Percentiles rank a stretch among this genome's conserved stretches.
Evolutionary conservation across 2,113 vertebrate species (phyloP).

Genomic region (Podarcis cretensis): DNA sequence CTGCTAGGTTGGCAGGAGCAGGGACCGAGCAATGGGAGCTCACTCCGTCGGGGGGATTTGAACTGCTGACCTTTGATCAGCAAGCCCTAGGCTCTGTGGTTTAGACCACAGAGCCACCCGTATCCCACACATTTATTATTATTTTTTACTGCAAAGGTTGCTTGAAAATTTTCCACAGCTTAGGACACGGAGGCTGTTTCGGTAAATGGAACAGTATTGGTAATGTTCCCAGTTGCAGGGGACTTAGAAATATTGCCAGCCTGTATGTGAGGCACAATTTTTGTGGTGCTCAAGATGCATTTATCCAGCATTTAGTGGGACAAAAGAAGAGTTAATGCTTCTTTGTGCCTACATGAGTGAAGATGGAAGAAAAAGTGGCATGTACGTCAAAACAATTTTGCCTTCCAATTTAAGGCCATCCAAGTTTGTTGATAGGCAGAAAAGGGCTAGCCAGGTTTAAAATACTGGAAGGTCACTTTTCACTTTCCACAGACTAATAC

Average conservation of each 20-base stretch:
- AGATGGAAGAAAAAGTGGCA: not conserved
- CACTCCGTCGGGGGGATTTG: too few relatives aligned
- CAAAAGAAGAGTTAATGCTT: not conserved
- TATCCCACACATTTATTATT: too few relatives aligned
- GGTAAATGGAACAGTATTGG: not conserved
- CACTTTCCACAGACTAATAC: not conserved
- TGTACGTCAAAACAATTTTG: not conserved
- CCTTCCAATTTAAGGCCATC: not conserved
- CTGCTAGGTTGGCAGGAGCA: too few relatives aligned
- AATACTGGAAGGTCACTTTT: not conserved
- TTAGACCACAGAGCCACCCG: too few relatives aligned
- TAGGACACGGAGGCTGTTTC: not conserved
- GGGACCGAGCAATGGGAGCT: too few relatives aligned
- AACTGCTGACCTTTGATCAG: too few relatives aligned
- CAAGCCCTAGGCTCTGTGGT: too few relatives aligned
- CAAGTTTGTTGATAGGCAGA: not conserved
- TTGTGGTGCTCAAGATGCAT: not conserved
- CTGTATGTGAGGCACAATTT: not conserved
- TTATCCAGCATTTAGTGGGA: not conserved
- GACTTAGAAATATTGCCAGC: not conserved
- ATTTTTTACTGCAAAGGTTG: not conserved
- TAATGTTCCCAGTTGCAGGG: not conserved
- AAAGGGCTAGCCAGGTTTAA: not conserved
- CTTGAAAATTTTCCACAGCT: not conserved
- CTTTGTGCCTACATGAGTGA: not conserved